Conservation (phyloP, 2,113 vertebrate genomes). For the Spheniscus mendiculus region DNA sequence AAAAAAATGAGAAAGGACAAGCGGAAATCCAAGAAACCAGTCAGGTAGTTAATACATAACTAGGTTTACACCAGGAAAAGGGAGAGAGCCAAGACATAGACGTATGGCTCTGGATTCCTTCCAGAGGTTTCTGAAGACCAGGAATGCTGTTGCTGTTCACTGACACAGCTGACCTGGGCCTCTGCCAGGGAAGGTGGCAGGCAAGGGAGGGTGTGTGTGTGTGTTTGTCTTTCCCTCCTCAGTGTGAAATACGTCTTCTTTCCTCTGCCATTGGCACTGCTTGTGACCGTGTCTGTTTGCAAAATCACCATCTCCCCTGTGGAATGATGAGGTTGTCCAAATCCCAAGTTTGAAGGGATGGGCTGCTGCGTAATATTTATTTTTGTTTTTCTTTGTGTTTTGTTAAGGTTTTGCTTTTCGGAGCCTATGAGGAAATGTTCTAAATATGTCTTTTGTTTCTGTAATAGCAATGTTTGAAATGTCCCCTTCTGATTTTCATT, state of each 20-base stretch:
- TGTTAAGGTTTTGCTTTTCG: neutral
- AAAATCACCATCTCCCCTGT: conserved; percentile 8
- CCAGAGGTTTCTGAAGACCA: conserved; percentile 44
- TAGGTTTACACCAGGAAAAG: neutral
- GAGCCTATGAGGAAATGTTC: neutral
- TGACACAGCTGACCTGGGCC: conserved; percentile 59
- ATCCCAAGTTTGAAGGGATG: neutral
- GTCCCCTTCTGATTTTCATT: neutral
- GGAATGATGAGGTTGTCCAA: neutral
- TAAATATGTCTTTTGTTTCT: neutral
- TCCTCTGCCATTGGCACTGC: neutral
- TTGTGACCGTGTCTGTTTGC: neutral
- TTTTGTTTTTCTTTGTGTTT: neutral
- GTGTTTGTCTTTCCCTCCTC: conserved; percentile 67
- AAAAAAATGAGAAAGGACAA: neutral
- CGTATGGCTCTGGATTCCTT: conserved; percentile 18
- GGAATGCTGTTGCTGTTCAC: conserved; percentile 47
- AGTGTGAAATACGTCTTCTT: conserved; percentile 50
- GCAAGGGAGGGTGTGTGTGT: neutral
- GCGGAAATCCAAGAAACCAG: neutral
- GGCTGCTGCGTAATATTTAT: neutral
- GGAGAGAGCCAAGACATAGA: neutral
- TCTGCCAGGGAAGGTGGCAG: conserved; percentile 4
- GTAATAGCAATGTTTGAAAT: neutral
- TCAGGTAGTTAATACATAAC: neutral